Base-by-base conservation (phyloP, 2,113 vertebrate species). In the Channa maculata region DNA sequence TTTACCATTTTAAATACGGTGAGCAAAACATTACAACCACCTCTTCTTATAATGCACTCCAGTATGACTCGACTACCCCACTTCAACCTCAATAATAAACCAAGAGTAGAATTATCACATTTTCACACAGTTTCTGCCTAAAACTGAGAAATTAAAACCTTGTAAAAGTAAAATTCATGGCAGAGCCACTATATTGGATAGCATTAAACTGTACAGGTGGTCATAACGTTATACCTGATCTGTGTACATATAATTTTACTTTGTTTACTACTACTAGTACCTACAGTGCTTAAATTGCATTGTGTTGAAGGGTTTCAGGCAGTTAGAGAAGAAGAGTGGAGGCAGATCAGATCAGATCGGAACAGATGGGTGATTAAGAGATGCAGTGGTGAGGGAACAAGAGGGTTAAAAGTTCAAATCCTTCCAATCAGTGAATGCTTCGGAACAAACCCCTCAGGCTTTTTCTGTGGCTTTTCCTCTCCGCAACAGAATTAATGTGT, bases 321-420 rank as follows among this genome's bases (percentile, higher is more conserved):
- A 15, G 69, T 66, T 60, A 41, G n/a, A 69, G 51, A 15, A 50
- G 34, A 41, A 41, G 46, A 71, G 71, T 46, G 64, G 46, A 77
- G 78, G 84, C 61, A 6, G 77, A 52, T 24, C 24, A 24, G 24
- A 24, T 24, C 24, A 24, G 24, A 24, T 24, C 24, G 24, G 43
- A 79, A 74, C 52, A 80, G 50, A 74, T 59, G 49, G 61, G 45
- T 13, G 48, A 62, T 88, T 72, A 75, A 55, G 9, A 38, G 53
- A 69, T 62, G 44, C 45, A 33, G 38, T 34, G 36, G 5, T 36
- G 66, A 62, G 52, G 64, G n/a, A 73, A 71, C 24, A 49, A 33
- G 39, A 41, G 51, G 67, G 74, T 78, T 82, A 73, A 72, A 75
- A 70, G 75, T 86, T 80, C 70, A 68, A 75, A 80, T 69, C 49